Conservation (phyloP, 2,888 invertebrate genomes). For the Cryptophagus acutangulus region DNA sequence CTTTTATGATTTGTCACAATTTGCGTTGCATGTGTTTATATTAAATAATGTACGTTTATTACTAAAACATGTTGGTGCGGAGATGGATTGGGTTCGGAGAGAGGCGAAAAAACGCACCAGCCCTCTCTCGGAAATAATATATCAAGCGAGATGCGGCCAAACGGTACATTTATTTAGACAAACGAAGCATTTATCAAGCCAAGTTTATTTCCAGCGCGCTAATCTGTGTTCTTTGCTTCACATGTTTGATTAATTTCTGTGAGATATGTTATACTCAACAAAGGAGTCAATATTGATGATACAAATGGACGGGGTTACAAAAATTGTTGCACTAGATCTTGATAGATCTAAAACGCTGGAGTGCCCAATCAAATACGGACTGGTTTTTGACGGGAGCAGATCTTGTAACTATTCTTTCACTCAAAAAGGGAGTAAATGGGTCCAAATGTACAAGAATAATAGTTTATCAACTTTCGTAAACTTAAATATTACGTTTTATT, state of each 20-base stretch:
- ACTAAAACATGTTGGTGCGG: conserved; percentile 35
- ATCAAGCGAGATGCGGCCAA: conserved; percentile 40
- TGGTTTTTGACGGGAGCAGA: too few species aligned
- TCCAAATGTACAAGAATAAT: too few species aligned
- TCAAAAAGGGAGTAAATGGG: too few species aligned
- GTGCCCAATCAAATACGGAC: too few species aligned
- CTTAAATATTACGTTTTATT: too few species aligned
- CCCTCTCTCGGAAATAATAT: conserved; percentile 43
- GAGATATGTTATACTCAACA: neutral
- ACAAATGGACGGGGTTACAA: too few species aligned
- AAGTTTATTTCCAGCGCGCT: conserved; percentile 37
- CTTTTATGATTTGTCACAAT: conserved; percentile 5
- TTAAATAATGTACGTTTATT: conserved; percentile 36
- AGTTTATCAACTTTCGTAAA: conserved; percentile 1
- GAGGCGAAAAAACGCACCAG: conserved; percentile 17
- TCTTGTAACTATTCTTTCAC: too few species aligned
- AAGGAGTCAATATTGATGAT: too few species aligned
- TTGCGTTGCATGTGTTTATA: conserved; percentile 28
- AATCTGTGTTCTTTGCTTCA: conserved; percentile 34
- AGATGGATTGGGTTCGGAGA: conserved; percentile 38
- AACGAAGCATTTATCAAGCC: conserved; percentile 41
- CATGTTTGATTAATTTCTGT: conserved; percentile 27
- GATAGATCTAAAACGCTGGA: too few species aligned
- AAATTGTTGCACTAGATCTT: too few species aligned
- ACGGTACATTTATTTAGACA: conserved; percentile 42